Base-by-base conservation (phyloP, 1,140 invertebrate species). In the Drosophila kepulauana region DNA sequence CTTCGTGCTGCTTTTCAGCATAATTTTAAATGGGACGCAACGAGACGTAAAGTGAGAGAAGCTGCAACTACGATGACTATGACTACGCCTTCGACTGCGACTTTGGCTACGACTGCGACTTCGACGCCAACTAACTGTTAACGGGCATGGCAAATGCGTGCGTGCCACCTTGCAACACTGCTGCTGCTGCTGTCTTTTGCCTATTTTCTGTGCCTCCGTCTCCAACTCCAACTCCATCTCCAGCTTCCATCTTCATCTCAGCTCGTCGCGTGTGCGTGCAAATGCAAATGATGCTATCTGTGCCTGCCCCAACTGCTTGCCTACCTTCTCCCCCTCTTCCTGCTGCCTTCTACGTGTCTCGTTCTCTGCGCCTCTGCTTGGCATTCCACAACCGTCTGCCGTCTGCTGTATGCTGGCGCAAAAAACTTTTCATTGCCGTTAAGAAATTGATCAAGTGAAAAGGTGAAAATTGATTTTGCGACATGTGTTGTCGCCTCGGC, bases 371-470 rank as follows among this genome's bases (percentile, higher is more conserved):
- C 43, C 59, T 58, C 81, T 86, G 79, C 82, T 87, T 87, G 75
- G 71, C 82, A 86, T 87, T 70, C 82, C 82, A 51, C 82, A 70
- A 57, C 57, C 79, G 79, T 82, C 68, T 69, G 62, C 57, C 79
- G 79, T 82, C 68, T 70, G 52, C 75, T 62, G 59, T 67, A 67
- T 64, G 61, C 56, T 8, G 78, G 71, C 63, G 68, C 75, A 87
- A 68, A 80, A 78, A 88, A 88, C 77, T 88, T 87, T 88, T 88
- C 84, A 88, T 87, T 87, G 84, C 80, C 77, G 84, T 88, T 89
- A 89, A 88, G 84, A 89, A 88, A 88, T 88, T 88, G 84, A 88
- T 88, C 84, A 88, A 88, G 85, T 89, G 84, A 89, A 88, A 88
- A 88, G 84, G 85, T 88, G 84, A 88, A 88, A 88, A 88, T 88